Evolutionary conservation across 2,888 invertebrate genomes (phyloP).

Genomic region (Eurois occulta): DNA sequence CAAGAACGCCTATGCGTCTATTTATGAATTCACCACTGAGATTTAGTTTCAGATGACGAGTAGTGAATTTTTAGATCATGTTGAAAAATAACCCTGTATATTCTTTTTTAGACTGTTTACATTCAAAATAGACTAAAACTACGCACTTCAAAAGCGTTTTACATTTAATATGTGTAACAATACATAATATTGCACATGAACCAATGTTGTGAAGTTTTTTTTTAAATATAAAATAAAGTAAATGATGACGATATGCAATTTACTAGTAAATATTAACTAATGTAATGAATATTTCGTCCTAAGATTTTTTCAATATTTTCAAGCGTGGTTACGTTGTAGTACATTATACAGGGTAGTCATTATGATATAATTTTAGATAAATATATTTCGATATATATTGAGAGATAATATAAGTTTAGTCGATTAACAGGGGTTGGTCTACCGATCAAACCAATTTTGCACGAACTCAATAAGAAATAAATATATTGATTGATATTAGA

Average conservation of each 20-base stretch:
- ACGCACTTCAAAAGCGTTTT: conserved; percentile 42
- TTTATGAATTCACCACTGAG: not conserved
- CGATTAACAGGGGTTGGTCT: not conserved
- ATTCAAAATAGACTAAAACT: conserved; percentile 10
- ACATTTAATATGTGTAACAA: conserved; percentile 32
- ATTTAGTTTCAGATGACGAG: not conserved
- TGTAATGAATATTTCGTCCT: conserved; percentile 63
- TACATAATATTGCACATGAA: conserved; percentile 39
- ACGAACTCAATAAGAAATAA: not conserved
- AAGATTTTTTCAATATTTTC: conserved; percentile 64
- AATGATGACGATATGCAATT: conserved; percentile 77
- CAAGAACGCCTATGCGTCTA: not conserved
- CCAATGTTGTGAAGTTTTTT: conserved; percentile 30
- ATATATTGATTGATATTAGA: conserved; percentile 5
- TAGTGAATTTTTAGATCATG: not conserved
- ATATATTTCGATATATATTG: conserved; percentile 14
- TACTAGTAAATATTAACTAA: conserved; percentile 67
- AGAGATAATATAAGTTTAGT: conserved; percentile 8
- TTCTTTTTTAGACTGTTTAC: not conserved
- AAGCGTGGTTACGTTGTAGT: conserved; percentile 70
- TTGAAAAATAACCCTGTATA: conserved; percentile 2
- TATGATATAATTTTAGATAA: conserved; percentile 42
- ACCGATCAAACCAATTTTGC: conserved; percentile 13
- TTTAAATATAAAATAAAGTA: conserved; percentile 10
- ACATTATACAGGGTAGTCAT: conserved; percentile 59